Conservation (phyloP, 1,140 invertebrate genomes). For the Bombus waltoni region DNA sequence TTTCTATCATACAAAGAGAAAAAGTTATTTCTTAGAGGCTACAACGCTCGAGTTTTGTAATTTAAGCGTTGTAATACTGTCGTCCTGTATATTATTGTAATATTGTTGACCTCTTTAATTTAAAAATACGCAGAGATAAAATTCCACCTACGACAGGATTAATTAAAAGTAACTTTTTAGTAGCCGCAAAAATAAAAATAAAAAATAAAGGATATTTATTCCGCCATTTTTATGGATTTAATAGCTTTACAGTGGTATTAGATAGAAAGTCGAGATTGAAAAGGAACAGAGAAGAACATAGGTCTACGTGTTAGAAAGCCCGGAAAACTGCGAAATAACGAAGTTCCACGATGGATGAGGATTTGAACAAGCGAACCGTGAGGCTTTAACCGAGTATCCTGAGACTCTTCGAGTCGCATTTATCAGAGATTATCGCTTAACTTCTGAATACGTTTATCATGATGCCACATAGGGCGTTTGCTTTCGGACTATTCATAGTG, state of each 20-base stretch:
- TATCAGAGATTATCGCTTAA: constrained; percentile 3
- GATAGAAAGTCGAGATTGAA: neutral
- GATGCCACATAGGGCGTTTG: neutral
- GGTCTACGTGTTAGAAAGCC: neutral
- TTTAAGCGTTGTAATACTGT: too few relatives aligned
- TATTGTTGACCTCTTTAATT: too few relatives aligned
- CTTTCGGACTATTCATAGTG: neutral
- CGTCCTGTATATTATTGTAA: too few relatives aligned
- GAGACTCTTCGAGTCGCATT: constrained; percentile 5
- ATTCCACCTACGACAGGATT: too few relatives aligned
- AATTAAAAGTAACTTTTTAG: neutral
- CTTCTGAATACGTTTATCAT: neutral
- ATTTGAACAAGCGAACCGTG: neutral
- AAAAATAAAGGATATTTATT: too few relatives aligned
- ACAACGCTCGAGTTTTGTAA: too few relatives aligned
- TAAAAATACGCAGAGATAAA: too few relatives aligned
- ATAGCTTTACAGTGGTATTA: neutral
- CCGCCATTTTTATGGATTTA: too few relatives aligned
- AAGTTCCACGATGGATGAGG: neutral
- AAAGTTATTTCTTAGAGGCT: fast-evolving
- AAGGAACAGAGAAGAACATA: neutral
- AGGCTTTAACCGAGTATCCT: neutral
- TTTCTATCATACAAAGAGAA: too few relatives aligned
- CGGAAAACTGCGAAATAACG: neutral
- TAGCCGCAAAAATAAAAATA: neutral